phyloP scores from a whole-genome alignment of 1,140 invertebrate genomes.

The Musca vetustissima region DNA sequence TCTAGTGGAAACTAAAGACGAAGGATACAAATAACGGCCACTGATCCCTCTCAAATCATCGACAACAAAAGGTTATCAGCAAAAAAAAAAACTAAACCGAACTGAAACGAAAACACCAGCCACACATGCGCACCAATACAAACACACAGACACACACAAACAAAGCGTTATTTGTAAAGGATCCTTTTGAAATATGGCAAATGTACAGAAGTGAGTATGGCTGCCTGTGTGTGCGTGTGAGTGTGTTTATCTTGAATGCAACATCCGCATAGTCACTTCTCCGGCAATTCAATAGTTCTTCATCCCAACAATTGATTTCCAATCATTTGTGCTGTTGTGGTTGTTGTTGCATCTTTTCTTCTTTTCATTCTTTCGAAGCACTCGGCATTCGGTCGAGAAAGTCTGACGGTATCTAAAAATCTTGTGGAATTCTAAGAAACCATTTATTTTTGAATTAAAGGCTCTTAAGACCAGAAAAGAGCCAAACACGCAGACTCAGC shows the following conservation, averaged over 20 bases:
- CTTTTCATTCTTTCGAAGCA: no score
- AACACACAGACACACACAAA: no score
- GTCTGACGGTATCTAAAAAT: not conserved
- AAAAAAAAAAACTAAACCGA: not conserved
- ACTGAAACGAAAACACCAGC: not conserved
- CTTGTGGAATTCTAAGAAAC: constrained; percentile 16
- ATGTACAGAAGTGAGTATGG: not conserved
- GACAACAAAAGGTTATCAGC: constrained; percentile 16
- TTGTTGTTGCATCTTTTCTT: no score
- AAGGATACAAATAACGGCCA: constrained; percentile 7
- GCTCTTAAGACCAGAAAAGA: no score
- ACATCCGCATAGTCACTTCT: constrained; percentile 1
- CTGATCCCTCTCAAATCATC: constrained; percentile 9
- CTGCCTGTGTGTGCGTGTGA: no score
- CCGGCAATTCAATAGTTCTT: not conserved
- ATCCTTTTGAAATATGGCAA: not conserved
- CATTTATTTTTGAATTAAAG: constrained; percentile 1
- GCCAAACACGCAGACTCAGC: no score
- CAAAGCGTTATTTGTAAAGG: not conserved
- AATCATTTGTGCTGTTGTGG: not conserved
- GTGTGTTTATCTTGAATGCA: constrained; percentile 12
- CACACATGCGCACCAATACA: not conserved
- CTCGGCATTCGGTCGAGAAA: not conserved
- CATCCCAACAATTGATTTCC: constrained; percentile 6
- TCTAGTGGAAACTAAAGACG: not conserved